Evolutionary conservation across 1,140 invertebrate genomes (phyloP).

Genomic region (Drosophila yakuba): DNA sequence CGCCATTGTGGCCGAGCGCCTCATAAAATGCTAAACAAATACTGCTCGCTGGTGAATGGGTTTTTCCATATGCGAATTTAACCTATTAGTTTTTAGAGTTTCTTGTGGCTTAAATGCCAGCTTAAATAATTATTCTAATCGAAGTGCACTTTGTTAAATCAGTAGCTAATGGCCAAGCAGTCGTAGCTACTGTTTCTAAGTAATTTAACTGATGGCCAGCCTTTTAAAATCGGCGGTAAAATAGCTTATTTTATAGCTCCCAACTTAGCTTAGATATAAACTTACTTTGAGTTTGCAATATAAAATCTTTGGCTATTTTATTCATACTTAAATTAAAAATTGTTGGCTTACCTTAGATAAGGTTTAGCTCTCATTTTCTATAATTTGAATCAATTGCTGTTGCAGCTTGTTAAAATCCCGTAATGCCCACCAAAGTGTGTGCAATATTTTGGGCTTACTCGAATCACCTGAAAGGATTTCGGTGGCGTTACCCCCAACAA

Average conservation of each 20-base stretch:
- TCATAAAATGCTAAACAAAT: conserved; percentile 14
- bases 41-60: neutral
- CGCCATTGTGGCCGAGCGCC: conserved; percentile 11
- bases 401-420: neutral
- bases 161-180: neutral
- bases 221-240: conserved; percentile 7
- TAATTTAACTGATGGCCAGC: conserved; percentile 1
- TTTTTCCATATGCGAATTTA: conserved; percentile 13
- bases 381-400: no score
- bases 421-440: conserved; percentile 7
- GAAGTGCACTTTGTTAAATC: conserved; percentile 26
- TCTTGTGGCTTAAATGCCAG: neutral
- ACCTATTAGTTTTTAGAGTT: conserved; percentile 12
- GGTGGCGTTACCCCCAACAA: conserved; percentile 18
- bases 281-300: no score
- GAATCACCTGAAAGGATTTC: conserved; percentile 32
- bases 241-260: conserved; percentile 3
- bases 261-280: no score
- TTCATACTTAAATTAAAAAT: neutral
- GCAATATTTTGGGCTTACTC: conserved; percentile 29
- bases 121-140: conserved; percentile 22
- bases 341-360: neutral
- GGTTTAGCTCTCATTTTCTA: neutral
- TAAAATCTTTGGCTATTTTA: no score
- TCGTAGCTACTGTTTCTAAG: conserved; percentile 7